Percentiles rank a stretch among this genome's conserved stretches.
These are phyloP conservation scores for Ophiodon elongatus DNA, from an alignment of 2,113 vertebrate genomes.

Conservation along the genomic window DNA sequence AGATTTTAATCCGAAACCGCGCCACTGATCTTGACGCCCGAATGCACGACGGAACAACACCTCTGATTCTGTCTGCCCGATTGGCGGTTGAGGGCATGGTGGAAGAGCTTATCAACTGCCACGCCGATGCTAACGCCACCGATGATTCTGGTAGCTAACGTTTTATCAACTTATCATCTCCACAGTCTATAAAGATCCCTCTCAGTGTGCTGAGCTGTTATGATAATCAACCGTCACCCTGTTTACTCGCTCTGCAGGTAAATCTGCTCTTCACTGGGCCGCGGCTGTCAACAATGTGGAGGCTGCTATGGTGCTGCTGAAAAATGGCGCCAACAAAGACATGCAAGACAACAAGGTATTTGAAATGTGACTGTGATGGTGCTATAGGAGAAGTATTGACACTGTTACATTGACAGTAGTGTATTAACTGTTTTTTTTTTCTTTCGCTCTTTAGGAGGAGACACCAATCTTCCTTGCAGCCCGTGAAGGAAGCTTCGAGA, in stretches of 20 bases:
- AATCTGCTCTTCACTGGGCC: constrained; percentile 98
- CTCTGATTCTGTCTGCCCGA: constrained; percentile 93
- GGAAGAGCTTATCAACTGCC: constrained; percentile 97
- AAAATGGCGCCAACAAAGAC: constrained; percentile 98
- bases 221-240: constrained; percentile 19
- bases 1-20: constrained; percentile 98
- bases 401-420: neutral
- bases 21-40: constrained; percentile 97
- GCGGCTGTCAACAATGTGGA: constrained; percentile 97
- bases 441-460: constrained; percentile 89
- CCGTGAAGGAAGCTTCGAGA: constrained; percentile 96
- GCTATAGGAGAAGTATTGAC: neutral
- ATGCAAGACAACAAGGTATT: constrained; percentile 98
- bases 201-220: neutral
- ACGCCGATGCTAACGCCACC: constrained; percentile 94
- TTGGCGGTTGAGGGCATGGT: constrained; percentile 98
- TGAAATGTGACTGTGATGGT: neutral
- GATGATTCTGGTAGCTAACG: constrained; percentile 91
- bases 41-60: constrained; percentile 97
- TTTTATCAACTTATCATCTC: constrained; percentile 30
- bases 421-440: neutral
- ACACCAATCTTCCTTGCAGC: constrained; percentile 95
- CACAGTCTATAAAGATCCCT: neutral
- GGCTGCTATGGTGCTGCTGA: constrained; percentile 91
- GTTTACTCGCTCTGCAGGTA: constrained; percentile 83